Evolutionary conservation across 2,888 invertebrate species (phyloP).

Genomic region (Cataglyphis albicans): DNA sequence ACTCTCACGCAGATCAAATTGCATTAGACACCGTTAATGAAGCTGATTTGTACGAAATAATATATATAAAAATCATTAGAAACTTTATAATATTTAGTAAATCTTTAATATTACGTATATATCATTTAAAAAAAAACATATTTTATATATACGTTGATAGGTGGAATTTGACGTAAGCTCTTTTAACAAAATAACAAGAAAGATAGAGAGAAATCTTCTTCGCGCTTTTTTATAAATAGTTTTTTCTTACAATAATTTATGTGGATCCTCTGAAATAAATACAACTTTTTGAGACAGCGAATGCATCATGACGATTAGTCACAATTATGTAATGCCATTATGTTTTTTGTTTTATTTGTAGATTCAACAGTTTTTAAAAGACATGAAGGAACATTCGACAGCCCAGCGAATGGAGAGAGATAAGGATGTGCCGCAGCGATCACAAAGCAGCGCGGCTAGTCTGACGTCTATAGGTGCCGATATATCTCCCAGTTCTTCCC

Average conservation of each 20-base stretch:
- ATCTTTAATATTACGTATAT: neutral
- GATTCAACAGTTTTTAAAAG: constrained; percentile 84
- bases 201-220: neutral
- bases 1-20: neutral
- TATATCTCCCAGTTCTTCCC: constrained; percentile 94
- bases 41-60: neutral
- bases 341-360: constrained; percentile 63
- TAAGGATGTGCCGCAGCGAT: constrained; percentile 84
- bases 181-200: neutral
- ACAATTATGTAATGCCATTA: neutral
- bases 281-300: neutral
- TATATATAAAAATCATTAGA: neutral
- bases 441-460: constrained; percentile 88
- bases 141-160: neutral
- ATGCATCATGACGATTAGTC: neutral
- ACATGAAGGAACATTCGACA: constrained; percentile 85
- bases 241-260: neutral
- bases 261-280: neutral
- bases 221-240: neutral
- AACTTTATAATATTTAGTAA: neutral
- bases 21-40: neutral
- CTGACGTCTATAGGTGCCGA: constrained; percentile 92
- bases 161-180: neutral
- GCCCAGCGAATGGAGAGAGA: constrained; percentile 80
- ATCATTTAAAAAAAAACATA: neutral